phyloP scores from a whole-genome alignment of 2,797 vertebrate species.

The Poeciliopsis turneri region DNA sequence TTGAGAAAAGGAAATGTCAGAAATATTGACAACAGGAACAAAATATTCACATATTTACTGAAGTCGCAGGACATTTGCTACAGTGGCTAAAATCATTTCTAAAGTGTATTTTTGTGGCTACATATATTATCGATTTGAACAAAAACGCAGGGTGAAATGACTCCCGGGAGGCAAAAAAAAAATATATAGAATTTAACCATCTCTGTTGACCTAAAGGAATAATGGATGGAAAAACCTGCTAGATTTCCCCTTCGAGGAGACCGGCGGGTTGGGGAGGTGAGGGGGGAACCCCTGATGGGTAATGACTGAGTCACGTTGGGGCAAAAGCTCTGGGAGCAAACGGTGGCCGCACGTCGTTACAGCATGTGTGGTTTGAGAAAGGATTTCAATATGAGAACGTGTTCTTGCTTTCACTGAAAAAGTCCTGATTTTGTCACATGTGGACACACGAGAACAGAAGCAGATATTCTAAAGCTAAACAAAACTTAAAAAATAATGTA shows the following conservation, averaged over 20 bases:
- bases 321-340: background rate
- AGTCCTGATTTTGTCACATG: background rate
- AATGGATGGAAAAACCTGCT: background rate
- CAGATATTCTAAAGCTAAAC: background rate
- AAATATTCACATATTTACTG: background rate
- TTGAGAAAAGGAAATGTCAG: background rate
- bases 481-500: background rate
- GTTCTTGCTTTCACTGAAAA: background rate
- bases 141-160: background rate
- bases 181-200: background rate
- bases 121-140: background rate
- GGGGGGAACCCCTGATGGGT: constrained; percentile 39
- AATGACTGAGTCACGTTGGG: constrained; percentile 40
- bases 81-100: background rate
- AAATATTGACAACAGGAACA: background rate
- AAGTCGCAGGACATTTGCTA: background rate
- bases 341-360: constrained; percentile 3
- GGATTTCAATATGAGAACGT: constrained; percentile 29
- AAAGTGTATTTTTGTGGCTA: background rate
- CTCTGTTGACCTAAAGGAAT: background rate
- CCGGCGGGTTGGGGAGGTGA: background rate
- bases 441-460: background rate
- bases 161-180: background rate
- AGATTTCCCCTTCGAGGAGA: constrained; percentile 29
- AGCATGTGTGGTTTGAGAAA: constrained; percentile 31